phyloP scores from a whole-genome alignment of 2,113 vertebrate species.

The Platichthys flesus region DNA sequence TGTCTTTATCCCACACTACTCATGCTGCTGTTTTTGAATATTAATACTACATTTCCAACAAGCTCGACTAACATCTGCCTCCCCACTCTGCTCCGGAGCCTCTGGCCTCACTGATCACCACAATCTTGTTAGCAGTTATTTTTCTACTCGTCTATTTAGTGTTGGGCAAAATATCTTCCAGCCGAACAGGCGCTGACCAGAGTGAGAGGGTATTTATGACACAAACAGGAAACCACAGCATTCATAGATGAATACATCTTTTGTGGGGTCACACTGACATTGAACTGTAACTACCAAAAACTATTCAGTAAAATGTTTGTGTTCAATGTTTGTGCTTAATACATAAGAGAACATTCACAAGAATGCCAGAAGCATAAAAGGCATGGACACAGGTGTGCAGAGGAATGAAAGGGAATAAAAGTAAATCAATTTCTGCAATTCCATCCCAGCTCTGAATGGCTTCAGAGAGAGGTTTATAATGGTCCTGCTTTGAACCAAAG shows the following conservation, averaged over 20 bases:
- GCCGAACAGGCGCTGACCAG: background rate
- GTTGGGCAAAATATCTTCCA: background rate
- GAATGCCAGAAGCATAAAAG: too few relatives aligned
- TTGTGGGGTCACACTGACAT: too few relatives aligned
- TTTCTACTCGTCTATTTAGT: background rate
- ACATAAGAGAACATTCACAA: too few relatives aligned
- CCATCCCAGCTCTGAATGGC: slow-evolving; percentile 36
- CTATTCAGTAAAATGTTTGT: too few relatives aligned
- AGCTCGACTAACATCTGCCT: slow-evolving; percentile 8
- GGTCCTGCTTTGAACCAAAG: too few relatives aligned
- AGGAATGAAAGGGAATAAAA: slow-evolving; percentile 11
- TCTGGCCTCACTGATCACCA: background rate
- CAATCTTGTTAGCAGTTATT: background rate
- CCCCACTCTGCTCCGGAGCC: background rate
- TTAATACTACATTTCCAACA: slow-evolving; percentile 29
- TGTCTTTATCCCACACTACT: slow-evolving; percentile 28
- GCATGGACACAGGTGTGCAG: too few relatives aligned
- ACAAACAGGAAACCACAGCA: background rate
- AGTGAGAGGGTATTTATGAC: background rate
- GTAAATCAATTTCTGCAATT: slow-evolving; percentile 1
- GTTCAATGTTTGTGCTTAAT: too few relatives aligned
- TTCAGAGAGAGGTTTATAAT: slow-evolving; percentile 2
- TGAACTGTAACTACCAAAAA: too few relatives aligned
- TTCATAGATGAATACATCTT: background rate
- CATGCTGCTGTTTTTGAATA: slow-evolving; percentile 29